These are phyloP conservation scores for Urocitellus parryii DNA, from an alignment of 2,113 vertebrate species.

Conservation along the genomic window DNA sequence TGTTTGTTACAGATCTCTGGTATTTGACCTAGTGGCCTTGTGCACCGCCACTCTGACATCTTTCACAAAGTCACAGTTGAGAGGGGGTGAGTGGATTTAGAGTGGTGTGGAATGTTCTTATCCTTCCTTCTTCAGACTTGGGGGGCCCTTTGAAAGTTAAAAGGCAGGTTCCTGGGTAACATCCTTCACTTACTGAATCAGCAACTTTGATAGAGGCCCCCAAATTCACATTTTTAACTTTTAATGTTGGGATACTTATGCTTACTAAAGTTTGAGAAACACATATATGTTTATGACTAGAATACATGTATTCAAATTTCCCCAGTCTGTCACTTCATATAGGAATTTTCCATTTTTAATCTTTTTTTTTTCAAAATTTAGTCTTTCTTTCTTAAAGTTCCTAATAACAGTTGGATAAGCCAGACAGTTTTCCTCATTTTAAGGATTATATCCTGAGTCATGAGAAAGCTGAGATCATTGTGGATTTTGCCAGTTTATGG, in stretches of 20 bases:
- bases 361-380: constrained; percentile 8
- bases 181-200: background rate
- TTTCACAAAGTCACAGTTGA: background rate
- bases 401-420: background rate
- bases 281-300: background rate
- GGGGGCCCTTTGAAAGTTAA: background rate
- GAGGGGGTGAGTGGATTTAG: fast-evolving
- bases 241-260: background rate
- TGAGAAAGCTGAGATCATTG: constrained; percentile 28
- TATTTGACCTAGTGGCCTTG: background rate
- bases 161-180: background rate
- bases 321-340: background rate
- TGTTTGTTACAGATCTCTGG: background rate
- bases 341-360: constrained; percentile 12
- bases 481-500: constrained; percentile 49
- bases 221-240: background rate
- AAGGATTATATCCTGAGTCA: background rate
- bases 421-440: background rate
- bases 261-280: background rate
- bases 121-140: background rate
- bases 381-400: background rate
- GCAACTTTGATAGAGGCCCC: background rate
- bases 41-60: background rate
- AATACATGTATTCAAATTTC: background rate
- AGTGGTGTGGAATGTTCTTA: background rate